Evolutionary conservation across 2,797 vertebrate genomes (phyloP), one percentile per base, ranked within the genome.

Genomic region (Protonibea diacanthus): DNA sequence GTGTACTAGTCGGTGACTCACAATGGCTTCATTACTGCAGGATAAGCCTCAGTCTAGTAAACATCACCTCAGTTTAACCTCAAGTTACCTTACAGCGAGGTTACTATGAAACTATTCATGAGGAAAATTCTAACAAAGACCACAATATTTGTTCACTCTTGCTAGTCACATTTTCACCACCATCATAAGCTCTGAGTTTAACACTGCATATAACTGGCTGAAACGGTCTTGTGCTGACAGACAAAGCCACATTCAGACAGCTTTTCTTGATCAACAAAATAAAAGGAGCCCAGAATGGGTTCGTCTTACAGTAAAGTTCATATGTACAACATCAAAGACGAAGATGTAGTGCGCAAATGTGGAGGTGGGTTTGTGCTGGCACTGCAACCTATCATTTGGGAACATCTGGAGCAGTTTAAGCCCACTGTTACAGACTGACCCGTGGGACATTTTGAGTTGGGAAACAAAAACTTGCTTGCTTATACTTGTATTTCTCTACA

Each of bases 381-480:
- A 88, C 84, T 6, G 82, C 63, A 89, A 85, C 90, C 91, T 77
- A 71, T 92, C 86, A 93, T 95, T 93, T 91, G 65, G 70, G 82
- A 90, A 95, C 94, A 95, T 96, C 95, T 95, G 95, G 93, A 91
- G 90, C 78, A 90, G 90, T 84, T 95, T 93, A 93, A 88, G 69
- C 80, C 86, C 78, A 83, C 88, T 91, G 63, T 73, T 63, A 76
- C 71, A 82, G 81, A 93, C 90, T 67, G 89, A 93, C 90, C 88
- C 80, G 12, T 85, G 91, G 92, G 92, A 94, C 84, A 88, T 82
- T 89, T 83, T 67, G 76, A 90, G 84, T 88, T 90, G 86, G 78
- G 91, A 93, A 94, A 93, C 82, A 90, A 92, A 86, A 91, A 83
- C 75, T 81, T 79, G 84, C 79, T 82, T 55, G 90, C 90, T 90